phyloP scores from a whole-genome alignment of 1,140 invertebrate species.

The Mylabris phalerata region DNA sequence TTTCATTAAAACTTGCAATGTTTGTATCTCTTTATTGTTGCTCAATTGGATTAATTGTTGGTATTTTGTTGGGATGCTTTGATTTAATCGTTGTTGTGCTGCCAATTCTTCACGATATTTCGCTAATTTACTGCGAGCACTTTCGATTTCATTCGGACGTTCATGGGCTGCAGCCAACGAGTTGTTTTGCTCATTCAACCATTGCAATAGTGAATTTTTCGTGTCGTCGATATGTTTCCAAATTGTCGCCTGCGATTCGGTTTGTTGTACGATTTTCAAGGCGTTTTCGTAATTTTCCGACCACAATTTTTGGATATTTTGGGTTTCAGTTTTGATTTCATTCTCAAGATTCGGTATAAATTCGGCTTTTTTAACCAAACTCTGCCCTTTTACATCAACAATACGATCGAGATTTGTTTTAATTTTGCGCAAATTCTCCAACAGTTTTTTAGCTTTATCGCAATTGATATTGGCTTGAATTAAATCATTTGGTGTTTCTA shows the following conservation, averaged over 20 bases:
- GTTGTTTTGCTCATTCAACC: slow-evolving; percentile 75
- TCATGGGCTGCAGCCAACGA: slow-evolving; percentile 65
- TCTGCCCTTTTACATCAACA: slow-evolving; percentile 64
- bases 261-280: slow-evolving; percentile 63
- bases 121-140: slow-evolving; percentile 64
- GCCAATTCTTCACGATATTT: slow-evolving; percentile 85
- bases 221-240: slow-evolving; percentile 88
- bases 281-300: slow-evolving; percentile 64
- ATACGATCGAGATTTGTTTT: slow-evolving; percentile 64
- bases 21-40: slow-evolving; percentile 60
- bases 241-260: slow-evolving; percentile 81
- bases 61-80: slow-evolving; percentile 70
- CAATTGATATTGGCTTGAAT: slow-evolving; percentile 55
- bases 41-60: slow-evolving; percentile 75
- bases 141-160: slow-evolving; percentile 71
- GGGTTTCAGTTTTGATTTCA: slow-evolving; percentile 57
- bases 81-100: slow-evolving; percentile 64
- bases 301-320: slow-evolving; percentile 61
- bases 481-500: slow-evolving; percentile 58
- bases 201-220: slow-evolving; percentile 73
- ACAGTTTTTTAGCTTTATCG: slow-evolving; percentile 67
- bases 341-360: slow-evolving; percentile 67
- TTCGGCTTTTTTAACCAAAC: slow-evolving; percentile 64
- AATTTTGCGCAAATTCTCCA: slow-evolving; percentile 65
- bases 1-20: slow-evolving; percentile 60